Evolutionary conservation across 2,888 invertebrate species (phyloP).

Genomic region (Antheraea assamensis): DNA sequence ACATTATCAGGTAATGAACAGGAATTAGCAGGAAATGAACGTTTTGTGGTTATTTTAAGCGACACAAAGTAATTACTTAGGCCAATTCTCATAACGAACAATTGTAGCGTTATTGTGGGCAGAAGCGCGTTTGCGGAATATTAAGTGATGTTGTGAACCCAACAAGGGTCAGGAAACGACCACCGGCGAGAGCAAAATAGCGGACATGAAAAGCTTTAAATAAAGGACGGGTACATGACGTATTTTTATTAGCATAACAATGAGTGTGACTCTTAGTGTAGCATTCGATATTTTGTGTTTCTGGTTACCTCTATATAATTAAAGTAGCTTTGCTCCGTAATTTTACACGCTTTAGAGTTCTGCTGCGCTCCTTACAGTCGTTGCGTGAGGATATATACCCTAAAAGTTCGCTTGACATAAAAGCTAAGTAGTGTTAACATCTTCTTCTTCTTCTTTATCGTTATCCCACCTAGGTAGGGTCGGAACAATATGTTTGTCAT

Average conservation of each 20-base stretch:
- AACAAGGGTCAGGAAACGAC: conserved; percentile 8
- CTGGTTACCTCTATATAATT: too few relatives aligned
- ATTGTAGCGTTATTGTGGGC: conserved; percentile 19
- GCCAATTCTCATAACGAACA: conserved; percentile 11
- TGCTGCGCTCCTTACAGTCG: too few relatives aligned
- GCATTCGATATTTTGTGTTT: not conserved
- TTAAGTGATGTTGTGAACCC: conserved; percentile 15
- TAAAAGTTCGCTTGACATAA: too few relatives aligned
- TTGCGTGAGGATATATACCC: too few relatives aligned
- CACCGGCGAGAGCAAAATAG: not conserved
- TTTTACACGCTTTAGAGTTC: too few relatives aligned
- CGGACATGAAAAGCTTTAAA: not conserved
- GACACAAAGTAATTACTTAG: conserved; percentile 16
- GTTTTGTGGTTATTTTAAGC: conserved; percentile 13
- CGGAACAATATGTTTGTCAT: too few relatives aligned
- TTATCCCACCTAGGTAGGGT: too few relatives aligned
- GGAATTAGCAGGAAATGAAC: conserved; percentile 12
- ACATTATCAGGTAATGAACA: conserved; percentile 14
- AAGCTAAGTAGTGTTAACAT: too few relatives aligned
- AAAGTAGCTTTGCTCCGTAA: too few relatives aligned
- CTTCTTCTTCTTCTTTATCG: too few relatives aligned
- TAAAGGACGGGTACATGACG: not conserved
- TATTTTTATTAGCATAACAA: conserved; percentile 4
- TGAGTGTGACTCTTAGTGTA: not conserved
- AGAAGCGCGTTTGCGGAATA: conserved; percentile 20